Evolutionary conservation across 2,797 vertebrate species (phyloP), one percentile per base, ranked within the genome.

Genomic region (Pristis pectinata): DNA sequence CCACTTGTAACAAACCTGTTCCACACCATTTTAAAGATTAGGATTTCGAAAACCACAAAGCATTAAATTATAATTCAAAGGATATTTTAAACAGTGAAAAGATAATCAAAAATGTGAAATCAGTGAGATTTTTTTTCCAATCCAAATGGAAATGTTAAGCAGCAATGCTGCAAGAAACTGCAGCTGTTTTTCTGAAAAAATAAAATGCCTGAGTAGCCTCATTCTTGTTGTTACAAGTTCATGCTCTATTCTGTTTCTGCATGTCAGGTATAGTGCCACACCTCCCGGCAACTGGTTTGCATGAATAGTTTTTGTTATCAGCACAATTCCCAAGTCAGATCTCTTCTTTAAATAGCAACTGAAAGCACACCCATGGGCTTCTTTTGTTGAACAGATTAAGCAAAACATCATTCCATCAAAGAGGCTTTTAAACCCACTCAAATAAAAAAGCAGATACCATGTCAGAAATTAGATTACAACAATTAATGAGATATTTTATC

Each of bases 261-360:
- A 76, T 74, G 92, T 94, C 92, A 94, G 70, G 92, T 94, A 94
- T 19, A 67, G 0, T 56, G 70, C 30, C 92, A 76, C 49, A 34
- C 92, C 64, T 94, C 70, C 64, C 27, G 70, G 41, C 44, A 34
- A 53, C 10, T 70, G 41, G 37, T 2, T 94, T 94, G 92, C 92
- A 94, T 94, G 92, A 94, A 70, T 94, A 22, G 92, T 56, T 94
- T 41, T 44, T 94, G 92, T 49, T 94, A 94, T 94, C 92, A 76
- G 70, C 92, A 94, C 44, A 94, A 94, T 94, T 94, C 92, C 70
- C 92, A 3, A 76, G 70, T 34, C 44, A 74, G 67, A 56, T 30
- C 30, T 76, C 49, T 56, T 53, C 92, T 76, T 94, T 94, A 94
- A 94, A 94, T 94, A 94, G 70, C 92, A 76, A 53, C 70, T 76